Conservation (phyloP, 2,888 invertebrate genomes). For the Miltochrista miniata region DNA sequence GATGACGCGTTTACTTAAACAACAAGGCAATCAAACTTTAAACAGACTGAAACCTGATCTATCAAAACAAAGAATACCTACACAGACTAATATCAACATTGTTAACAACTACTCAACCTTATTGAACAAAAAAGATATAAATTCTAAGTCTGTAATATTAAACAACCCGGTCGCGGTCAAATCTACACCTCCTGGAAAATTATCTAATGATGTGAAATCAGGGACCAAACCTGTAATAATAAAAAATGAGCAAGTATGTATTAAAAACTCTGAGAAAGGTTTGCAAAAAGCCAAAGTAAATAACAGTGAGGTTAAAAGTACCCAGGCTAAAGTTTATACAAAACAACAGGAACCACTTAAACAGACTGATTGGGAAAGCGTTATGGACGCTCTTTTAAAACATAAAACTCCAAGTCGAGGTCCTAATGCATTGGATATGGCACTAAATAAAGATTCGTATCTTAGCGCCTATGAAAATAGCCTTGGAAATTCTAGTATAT, state of each 20-base stretch:
- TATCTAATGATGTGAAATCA: conserved; percentile 11
- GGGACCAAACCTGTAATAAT: conserved; percentile 19
- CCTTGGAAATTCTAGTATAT: conserved; percentile 36
- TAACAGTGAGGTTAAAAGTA: conserved; percentile 18
- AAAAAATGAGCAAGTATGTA: conserved; percentile 26
- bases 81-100: conserved; percentile 11
- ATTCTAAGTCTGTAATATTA: conserved; percentile 5
- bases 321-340: conserved; percentile 3
- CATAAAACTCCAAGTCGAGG: conserved; percentile 70
- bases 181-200: conserved; percentile 14
- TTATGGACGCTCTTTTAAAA: conserved; percentile 63
- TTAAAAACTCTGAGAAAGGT: conserved; percentile 8
- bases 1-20: conserved; percentile 53
- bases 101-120: conserved; percentile 8
- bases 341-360: background rate
- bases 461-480: conserved; percentile 39
- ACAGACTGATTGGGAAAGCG: conserved; percentile 61
- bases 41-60: conserved; percentile 12
- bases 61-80: conserved; percentile 10
- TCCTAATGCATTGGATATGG: conserved; percentile 63
- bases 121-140: conserved; percentile 15
- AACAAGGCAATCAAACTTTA: conserved; percentile 53
- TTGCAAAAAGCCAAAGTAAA: conserved; percentile 20
- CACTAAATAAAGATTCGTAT: conserved; percentile 54
- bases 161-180: conserved; percentile 9